phyloP scores from a whole-genome alignment of 2,113 vertebrate species.

The Limnothrissa miodon region DNA sequence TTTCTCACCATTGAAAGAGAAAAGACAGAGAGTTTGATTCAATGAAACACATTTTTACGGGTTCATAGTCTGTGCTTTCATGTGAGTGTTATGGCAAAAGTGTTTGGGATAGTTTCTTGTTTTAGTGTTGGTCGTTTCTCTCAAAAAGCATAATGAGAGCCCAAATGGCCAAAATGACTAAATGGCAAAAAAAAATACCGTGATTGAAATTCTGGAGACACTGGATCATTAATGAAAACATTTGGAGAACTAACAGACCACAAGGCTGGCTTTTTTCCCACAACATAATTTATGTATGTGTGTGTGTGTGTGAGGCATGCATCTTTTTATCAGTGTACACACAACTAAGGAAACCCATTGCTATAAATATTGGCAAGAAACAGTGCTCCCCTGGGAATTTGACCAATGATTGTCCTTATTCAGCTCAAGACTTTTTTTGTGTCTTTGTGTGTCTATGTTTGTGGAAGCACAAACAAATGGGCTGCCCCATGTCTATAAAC shows the following conservation, averaged over 20 bases:
- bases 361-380: not conserved
- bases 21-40: not conserved
- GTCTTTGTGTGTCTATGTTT: not conserved
- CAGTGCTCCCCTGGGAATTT: not conserved
- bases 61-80: not conserved
- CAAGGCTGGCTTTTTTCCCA: not conserved
- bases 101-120: not conserved
- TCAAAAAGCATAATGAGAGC: not conserved
- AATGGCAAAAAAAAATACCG: not conserved
- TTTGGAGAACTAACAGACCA: constrained; percentile 1
- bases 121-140: not conserved
- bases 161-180: not conserved
- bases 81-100: not conserved
- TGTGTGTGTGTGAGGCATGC: not conserved
- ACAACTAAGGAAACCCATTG: not conserved
- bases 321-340: constrained; percentile 4
- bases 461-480: not conserved
- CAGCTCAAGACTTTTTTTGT: not conserved
- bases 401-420: not conserved
- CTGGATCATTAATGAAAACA: not conserved
- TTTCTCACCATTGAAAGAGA: not conserved
- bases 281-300: not conserved
- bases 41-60: not conserved
- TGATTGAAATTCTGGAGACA: not conserved
- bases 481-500: not conserved